Evolutionary conservation across 2,797 vertebrate species (phyloP).

Genomic region (Nothura maculosa): DNA sequence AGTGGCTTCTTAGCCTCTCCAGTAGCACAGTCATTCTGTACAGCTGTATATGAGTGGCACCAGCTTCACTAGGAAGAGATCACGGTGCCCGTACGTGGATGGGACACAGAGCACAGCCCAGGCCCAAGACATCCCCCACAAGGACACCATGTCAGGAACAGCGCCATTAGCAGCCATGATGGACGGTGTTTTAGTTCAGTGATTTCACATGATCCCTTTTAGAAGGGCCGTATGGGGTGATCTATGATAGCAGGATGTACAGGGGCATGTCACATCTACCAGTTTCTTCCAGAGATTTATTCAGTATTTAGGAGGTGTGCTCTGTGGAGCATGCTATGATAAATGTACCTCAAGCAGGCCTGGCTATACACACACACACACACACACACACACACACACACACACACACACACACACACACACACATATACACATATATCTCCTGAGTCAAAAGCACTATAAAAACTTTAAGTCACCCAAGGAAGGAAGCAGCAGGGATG

Average conservation of each 20-base stretch:
- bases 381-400: too few species aligned
- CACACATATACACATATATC: background rate
- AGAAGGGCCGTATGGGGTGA: rapidly evolving
- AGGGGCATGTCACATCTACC: rapidly evolving
- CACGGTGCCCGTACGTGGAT: rapidly evolving
- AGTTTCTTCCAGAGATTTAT: background rate
- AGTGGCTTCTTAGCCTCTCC: background rate
- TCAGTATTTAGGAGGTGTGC: background rate
- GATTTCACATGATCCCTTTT: background rate
- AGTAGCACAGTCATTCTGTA: background rate
- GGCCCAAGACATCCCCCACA: rapidly evolving
- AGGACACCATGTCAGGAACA: rapidly evolving
- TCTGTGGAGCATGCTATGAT: background rate
- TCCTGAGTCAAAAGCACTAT: background rate
- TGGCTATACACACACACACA: too few species aligned
- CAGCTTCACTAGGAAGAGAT: background rate
- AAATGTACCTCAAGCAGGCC: background rate
- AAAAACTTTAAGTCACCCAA: background rate
- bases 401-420: too few species aligned
- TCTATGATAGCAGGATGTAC: background rate
- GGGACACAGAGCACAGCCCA: background rate
- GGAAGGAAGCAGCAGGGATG: background rate
- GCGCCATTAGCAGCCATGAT: background rate
- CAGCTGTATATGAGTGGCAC: background rate
- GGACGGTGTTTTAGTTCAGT: background rate